Conservation (phyloP, 2,113 vertebrate species). For the Thamnophis sirtalis region DNA sequence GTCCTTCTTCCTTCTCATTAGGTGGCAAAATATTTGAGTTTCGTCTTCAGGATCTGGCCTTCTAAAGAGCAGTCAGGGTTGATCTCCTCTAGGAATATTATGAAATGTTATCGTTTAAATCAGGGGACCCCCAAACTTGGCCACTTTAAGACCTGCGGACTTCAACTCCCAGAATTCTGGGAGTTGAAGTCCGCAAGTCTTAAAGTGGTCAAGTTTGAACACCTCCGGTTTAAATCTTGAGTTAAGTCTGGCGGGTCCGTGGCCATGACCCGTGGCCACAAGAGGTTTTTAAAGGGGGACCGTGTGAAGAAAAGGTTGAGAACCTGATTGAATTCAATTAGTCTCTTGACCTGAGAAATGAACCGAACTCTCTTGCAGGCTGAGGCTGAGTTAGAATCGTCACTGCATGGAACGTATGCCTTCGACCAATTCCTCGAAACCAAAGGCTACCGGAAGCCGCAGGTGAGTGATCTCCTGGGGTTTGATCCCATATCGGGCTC, state of each 20-base stretch:
- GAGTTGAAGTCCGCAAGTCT: too few species aligned
- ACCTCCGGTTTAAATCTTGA: too few species aligned
- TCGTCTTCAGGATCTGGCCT: too few species aligned
- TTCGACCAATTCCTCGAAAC: conserved; percentile 65
- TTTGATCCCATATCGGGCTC: background rate
- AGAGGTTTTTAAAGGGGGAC: background rate
- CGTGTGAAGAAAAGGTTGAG: background rate
- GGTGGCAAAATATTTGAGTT: too few species aligned
- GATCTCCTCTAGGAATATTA: too few species aligned
- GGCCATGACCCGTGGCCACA: background rate
- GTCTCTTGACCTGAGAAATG: background rate
- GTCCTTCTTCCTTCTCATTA: too few species aligned
- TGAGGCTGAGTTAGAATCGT: conserved; percentile 39
- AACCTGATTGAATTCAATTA: background rate
- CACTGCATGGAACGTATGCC: conserved; percentile 51
- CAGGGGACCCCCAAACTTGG: too few species aligned
- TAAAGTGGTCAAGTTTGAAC: too few species aligned
- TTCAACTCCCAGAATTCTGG: too few species aligned
- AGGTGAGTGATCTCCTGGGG: conserved; percentile 21
- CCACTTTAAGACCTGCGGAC: too few species aligned
- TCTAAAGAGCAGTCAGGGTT: too few species aligned
- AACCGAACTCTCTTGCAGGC: conserved; percentile 10
- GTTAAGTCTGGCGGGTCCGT: background rate
- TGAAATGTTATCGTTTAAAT: too few species aligned
- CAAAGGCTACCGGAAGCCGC: conserved; percentile 55